Conservation (phyloP, 30 jellyfish, hydroid and myxozoan genomes). For the Aurelia aurita region DNA sequence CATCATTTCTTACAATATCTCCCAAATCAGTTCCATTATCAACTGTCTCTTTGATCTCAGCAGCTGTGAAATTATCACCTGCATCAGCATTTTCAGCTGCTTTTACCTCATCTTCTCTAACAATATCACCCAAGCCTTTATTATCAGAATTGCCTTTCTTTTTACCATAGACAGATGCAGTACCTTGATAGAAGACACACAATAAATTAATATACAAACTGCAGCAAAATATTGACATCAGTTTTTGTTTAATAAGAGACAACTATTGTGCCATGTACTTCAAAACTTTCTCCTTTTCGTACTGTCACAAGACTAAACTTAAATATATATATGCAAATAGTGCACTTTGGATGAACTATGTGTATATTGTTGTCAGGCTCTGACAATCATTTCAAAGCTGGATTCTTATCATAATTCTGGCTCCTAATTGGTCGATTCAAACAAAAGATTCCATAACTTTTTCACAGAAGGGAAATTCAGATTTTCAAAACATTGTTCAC, state of each 20-base stretch:
- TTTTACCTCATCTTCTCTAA: constrained; percentile 28
- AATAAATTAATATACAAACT: not conserved
- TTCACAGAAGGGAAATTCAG: no score
- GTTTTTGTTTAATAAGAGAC: not conserved
- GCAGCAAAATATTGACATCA: not conserved
- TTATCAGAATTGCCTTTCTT: not conserved
- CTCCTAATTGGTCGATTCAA: no score
- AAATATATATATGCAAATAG: no score
- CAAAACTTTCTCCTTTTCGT: no score
- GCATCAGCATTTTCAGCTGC: constrained; percentile 21
- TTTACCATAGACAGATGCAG: constrained; percentile 7
- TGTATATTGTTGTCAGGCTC: no score
- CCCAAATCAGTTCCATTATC: constrained; percentile 33
- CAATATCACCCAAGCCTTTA: constrained; percentile 34
- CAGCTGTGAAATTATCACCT: not conserved
- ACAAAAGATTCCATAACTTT: no score
- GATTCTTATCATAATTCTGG: no score
- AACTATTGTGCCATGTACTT: no score
- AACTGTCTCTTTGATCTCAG: not conserved
- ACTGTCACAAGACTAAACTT: no score
- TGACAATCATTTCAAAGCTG: no score
- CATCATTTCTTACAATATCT: constrained; percentile 58
- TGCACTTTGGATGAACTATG: no score
- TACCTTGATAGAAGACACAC: not conserved
- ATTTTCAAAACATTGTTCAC: no score